Evolutionary conservation across 2,113 vertebrate species (phyloP).

Genomic region (Garra rufa): DNA sequence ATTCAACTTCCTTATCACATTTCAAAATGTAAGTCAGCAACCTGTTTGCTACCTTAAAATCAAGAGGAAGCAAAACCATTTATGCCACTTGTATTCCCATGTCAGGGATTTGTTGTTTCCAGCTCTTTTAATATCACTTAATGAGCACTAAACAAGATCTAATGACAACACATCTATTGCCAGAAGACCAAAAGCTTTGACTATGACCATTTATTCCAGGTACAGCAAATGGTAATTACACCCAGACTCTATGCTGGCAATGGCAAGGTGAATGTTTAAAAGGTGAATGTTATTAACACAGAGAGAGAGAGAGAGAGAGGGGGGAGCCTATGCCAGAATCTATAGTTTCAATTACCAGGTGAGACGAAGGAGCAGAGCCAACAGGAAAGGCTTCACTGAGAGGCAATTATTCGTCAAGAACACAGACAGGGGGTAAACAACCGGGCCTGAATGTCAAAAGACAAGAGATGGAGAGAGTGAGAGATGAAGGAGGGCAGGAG

Average conservation of each 20-base stretch:
- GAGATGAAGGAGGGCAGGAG: background rate
- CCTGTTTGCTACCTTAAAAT: no score
- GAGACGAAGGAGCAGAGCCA: conserved; percentile 32
- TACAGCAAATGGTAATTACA: conserved; percentile 40
- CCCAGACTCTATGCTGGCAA: conserved; percentile 13
- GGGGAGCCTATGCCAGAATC: conserved; percentile 50
- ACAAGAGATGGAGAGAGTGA: conserved; percentile 37
- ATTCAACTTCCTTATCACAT: no score
- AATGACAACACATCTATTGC: conserved; percentile 18
- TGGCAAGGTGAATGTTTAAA: conserved; percentile 43
- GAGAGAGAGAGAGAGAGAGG: conserved; percentile 35
- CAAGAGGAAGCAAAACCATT: no score
- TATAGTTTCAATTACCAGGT: conserved; percentile 58
- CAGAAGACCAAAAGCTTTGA: conserved; percentile 23
- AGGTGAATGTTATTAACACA: conserved; percentile 46
- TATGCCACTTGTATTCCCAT: background rate
- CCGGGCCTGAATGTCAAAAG: conserved; percentile 48
- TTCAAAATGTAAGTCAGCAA: no score
- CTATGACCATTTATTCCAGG: conserved; percentile 5
- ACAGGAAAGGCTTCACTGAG: conserved; percentile 43
- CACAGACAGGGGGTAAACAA: conserved; percentile 47
- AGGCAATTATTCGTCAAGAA: conserved; percentile 50
- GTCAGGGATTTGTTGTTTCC: background rate
- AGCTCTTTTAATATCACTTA: conserved; percentile 4
- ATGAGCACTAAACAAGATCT: conserved; percentile 14